Percentiles rank a stretch among this genome's conserved stretches.
phyloP scores from a whole-genome alignment of 2,888 invertebrate species.

The Odontocolon sp. region DNA sequence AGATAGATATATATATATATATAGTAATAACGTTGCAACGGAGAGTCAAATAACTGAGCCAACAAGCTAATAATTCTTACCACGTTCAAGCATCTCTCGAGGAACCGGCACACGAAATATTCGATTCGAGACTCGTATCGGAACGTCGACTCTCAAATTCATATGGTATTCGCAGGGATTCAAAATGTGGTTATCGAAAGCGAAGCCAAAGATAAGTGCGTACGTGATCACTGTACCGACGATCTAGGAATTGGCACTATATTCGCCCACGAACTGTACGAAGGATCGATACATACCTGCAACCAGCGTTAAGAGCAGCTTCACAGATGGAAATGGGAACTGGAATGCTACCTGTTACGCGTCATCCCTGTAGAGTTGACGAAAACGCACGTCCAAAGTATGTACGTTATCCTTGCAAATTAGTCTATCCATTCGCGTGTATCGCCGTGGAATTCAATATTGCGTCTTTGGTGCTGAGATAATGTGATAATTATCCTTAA shows the following conservation, averaged over 20 bases:
- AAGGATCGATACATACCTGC: slow-evolving; percentile 40
- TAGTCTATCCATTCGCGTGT: slow-evolving; percentile 26
- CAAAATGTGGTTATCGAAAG: slow-evolving; percentile 63
- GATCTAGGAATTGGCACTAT: slow-evolving; percentile 31
- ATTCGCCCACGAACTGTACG: slow-evolving; percentile 14
- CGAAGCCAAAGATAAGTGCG: slow-evolving; percentile 62
- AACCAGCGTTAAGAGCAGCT: slow-evolving; percentile 13
- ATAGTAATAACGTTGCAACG: background rate
- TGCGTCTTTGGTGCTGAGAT: background rate
- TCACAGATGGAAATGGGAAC: slow-evolving; percentile 6
- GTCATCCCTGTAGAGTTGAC: slow-evolving; percentile 18
- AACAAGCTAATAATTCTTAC: slow-evolving; percentile 61
- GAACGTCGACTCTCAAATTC: slow-evolving; percentile 49
- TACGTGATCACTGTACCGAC: slow-evolving; percentile 62
- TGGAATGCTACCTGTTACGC: slow-evolving; percentile 51
- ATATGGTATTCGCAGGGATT: slow-evolving; percentile 57
- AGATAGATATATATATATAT: background rate
- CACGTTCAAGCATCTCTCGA: slow-evolving; percentile 56
- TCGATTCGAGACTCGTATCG: slow-evolving; percentile 63
- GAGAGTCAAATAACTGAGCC: slow-evolving; percentile 45
- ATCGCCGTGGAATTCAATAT: slow-evolving; percentile 31
- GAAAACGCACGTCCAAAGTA: slow-evolving; percentile 23
- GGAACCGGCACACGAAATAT: slow-evolving; percentile 55
- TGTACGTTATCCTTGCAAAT: slow-evolving; percentile 33
- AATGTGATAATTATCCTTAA: background rate